Percentiles rank a stretch among this genome's conserved stretches.
phyloP scores from a whole-genome alignment of 2,888 invertebrate genomes.

The Lasioglossum marginatum region DNA sequence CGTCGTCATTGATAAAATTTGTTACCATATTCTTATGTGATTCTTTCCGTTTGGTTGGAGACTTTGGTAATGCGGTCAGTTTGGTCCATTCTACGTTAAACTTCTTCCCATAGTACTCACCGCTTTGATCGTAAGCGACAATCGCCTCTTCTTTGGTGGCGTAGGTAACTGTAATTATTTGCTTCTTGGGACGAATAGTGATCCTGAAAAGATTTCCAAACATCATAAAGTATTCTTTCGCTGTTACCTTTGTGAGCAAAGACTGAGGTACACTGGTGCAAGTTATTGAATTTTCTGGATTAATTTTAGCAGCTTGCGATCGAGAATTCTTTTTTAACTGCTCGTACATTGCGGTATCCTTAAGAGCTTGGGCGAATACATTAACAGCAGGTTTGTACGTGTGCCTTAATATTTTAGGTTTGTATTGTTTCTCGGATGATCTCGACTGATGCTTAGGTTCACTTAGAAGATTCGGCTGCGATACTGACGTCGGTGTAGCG shows the following conservation, averaged over 20 bases:
- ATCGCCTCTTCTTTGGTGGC: slow-evolving; percentile 87
- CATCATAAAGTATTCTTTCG: slow-evolving; percentile 89
- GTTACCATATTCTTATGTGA: slow-evolving; percentile 62
- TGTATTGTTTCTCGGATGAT: slow-evolving; percentile 53
- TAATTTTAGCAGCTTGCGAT: slow-evolving; percentile 60
- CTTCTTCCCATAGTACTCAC: slow-evolving; percentile 87
- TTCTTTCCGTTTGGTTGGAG: slow-evolving; percentile 72
- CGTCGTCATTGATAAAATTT: slow-evolving; percentile 85
- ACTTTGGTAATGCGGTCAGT: slow-evolving; percentile 82
- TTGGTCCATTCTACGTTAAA: slow-evolving; percentile 87
- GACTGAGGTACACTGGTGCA: slow-evolving; percentile 89
- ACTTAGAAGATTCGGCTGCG: slow-evolving; percentile 22
- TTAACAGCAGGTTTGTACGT: slow-evolving; percentile 62
- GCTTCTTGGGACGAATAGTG: slow-evolving; percentile 87
- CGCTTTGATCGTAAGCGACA: slow-evolving; percentile 87
- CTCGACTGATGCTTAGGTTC: neutral
- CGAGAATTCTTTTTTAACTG: slow-evolving; percentile 73
- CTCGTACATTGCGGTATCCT: slow-evolving; percentile 65
- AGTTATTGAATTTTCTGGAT: slow-evolving; percentile 74
- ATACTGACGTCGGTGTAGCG: slow-evolving; percentile 65
- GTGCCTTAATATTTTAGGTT: slow-evolving; percentile 69
- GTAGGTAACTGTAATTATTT: slow-evolving; percentile 90
- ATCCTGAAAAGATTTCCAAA: slow-evolving; percentile 90
- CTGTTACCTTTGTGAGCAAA: slow-evolving; percentile 87
- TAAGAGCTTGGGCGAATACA: slow-evolving; percentile 70